phyloP scores from a whole-genome alignment of 2,888 invertebrate genomes.

The Pandemis heparana region DNA sequence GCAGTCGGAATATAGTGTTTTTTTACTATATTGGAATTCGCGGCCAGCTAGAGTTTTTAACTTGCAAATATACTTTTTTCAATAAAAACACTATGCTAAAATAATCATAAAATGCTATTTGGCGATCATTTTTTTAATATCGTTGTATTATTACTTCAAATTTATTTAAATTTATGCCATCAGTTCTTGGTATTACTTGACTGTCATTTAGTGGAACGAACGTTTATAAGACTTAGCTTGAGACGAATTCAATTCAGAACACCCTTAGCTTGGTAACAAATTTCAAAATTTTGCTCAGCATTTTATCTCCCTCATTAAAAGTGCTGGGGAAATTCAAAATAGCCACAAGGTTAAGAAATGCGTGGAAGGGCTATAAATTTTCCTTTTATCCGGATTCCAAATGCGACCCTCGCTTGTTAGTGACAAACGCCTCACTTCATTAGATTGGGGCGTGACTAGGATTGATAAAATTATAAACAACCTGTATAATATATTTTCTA shows the following conservation, averaged over 20 bases:
- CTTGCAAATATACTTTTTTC: neutral
- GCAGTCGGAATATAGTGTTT: slow-evolving; percentile 12
- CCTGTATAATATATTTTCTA: neutral
- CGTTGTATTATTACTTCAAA: neutral
- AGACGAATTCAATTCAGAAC: neutral
- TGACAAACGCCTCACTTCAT: slow-evolving; percentile 80
- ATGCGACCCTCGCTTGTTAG: slow-evolving; percentile 71
- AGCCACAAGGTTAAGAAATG: slow-evolving; percentile 25
- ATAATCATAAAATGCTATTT: neutral
- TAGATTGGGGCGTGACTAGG: slow-evolving; percentile 70
- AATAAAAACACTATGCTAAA: neutral
- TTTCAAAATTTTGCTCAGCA: neutral
- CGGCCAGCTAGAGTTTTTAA: neutral
- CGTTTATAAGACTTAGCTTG: neutral
- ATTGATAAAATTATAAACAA: slow-evolving; percentile 63
- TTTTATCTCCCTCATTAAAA: slow-evolving; percentile 12
- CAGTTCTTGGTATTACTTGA: neutral
- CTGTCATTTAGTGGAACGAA: neutral
- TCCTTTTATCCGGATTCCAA: slow-evolving; percentile 77
- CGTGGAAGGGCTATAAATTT: slow-evolving; percentile 70
- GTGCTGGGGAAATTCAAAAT: slow-evolving; percentile 21
- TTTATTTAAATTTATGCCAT: neutral
- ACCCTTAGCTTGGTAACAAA: slow-evolving; percentile 1
- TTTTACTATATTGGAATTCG: neutral
- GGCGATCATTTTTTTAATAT: neutral